Evolutionary conservation across 2,113 vertebrate genomes (phyloP).

Genomic region (Vombatus ursinus): DNA sequence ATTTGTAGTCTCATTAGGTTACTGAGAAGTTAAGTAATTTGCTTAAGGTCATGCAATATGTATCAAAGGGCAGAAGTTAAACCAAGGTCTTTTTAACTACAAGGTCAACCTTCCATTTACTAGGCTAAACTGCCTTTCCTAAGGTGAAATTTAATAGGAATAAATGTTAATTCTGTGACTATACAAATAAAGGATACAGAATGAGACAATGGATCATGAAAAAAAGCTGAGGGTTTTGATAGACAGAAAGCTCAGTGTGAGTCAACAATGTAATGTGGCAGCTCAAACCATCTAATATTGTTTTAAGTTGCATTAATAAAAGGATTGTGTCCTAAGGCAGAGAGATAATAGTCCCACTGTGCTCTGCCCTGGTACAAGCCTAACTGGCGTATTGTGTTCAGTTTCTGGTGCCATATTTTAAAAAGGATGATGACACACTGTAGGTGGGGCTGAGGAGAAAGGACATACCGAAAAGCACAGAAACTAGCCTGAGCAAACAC

Average conservation of each 20-base stretch:
- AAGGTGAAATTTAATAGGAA: not conserved
- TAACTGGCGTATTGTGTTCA: not conserved
- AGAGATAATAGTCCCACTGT: not conserved
- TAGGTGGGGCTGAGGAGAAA: not conserved
- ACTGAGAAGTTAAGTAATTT: not conserved
- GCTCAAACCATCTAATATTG: not conserved
- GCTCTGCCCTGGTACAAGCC: not conserved
- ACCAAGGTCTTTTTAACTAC: not conserved
- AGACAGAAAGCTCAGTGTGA: not conserved
- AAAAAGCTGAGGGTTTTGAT: not conserved
- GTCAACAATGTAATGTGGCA: not conserved
- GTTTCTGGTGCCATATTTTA: not conserved
- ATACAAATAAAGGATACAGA: not conserved
- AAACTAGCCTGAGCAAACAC: not conserved
- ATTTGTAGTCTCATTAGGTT: not conserved
- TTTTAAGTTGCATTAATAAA: not conserved
- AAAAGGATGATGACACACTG: not conserved
- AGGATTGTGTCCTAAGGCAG: not conserved
- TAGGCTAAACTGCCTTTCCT: not conserved
- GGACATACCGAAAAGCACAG: not conserved
- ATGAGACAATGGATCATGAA: not conserved
- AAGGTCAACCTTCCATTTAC: not conserved
- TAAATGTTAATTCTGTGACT: not conserved
- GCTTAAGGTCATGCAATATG: not conserved
- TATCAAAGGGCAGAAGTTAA: not conserved